phyloP scores from a whole-genome alignment of 2,888 invertebrate genomes.

The Drosophila atripex region DNA sequence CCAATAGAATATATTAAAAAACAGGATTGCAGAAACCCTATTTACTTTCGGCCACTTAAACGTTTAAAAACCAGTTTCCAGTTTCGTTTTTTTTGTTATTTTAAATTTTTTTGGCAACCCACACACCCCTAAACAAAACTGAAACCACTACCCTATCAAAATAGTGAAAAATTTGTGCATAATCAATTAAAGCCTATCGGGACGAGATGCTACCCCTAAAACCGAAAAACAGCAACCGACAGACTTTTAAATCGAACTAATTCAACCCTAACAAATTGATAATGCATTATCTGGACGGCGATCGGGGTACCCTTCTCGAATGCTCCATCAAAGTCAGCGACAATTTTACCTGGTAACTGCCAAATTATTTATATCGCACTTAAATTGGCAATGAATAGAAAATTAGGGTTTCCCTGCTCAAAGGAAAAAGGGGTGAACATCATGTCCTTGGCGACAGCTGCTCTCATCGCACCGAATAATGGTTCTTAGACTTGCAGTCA shows the following conservation, averaged over 20 bases:
- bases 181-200: slow-evolving; percentile 69
- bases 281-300: slow-evolving; percentile 60
- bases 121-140: slow-evolving; percentile 27
- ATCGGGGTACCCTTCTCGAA: slow-evolving; percentile 27
- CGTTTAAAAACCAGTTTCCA: slow-evolving; percentile 22
- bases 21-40: slow-evolving; percentile 4
- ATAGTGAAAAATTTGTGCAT: slow-evolving; percentile 60
- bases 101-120: slow-evolving; percentile 2
- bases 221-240: slow-evolving; percentile 27
- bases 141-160: slow-evolving; percentile 40
- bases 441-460: slow-evolving; percentile 66
- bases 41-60: slow-evolving; percentile 35
- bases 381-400: slow-evolving; percentile 77
- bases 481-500: slow-evolving; percentile 44
- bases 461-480: slow-evolving; percentile 55
- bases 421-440: slow-evolving; percentile 61
- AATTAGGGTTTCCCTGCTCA: slow-evolving; percentile 45
- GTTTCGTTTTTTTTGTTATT: slow-evolving; percentile 6
- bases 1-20: slow-evolving; percentile 24
- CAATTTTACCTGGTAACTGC: slow-evolving; percentile 63
- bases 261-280: slow-evolving; percentile 74
- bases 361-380: slow-evolving; percentile 77
- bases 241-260: slow-evolving; percentile 61
- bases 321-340: slow-evolving; percentile 69
- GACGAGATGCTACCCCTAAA: slow-evolving; percentile 13